These are phyloP conservation scores for Eurois occulta DNA, from an alignment of 2,888 invertebrate genomes.

Conservation along the genomic window DNA sequence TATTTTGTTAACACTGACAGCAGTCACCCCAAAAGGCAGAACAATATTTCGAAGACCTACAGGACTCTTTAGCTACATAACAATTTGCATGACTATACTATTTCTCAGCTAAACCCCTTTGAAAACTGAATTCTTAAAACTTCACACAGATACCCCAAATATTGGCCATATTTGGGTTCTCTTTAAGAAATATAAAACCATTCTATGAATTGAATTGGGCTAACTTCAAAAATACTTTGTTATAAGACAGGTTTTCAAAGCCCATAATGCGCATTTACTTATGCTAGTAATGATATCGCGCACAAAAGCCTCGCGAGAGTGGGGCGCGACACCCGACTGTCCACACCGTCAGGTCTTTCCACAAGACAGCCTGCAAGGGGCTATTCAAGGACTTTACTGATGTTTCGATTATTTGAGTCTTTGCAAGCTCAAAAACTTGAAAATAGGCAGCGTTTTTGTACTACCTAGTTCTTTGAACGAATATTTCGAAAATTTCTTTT, in stretches of 20 bases:
- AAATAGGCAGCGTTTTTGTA: background rate
- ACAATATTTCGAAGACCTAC: background rate
- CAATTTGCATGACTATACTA: slow-evolving; percentile 10
- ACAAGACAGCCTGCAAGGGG: background rate
- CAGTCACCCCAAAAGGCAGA: background rate
- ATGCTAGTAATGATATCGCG: slow-evolving; percentile 7
- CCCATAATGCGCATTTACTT: background rate
- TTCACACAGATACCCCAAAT: background rate
- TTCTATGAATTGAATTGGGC: slow-evolving; percentile 9
- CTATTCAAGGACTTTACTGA: background rate
- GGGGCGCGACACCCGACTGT: background rate
- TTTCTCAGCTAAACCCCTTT: slow-evolving; percentile 10
- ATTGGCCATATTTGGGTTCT: slow-evolving; percentile 3
- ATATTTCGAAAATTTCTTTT: background rate
- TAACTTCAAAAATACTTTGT: slow-evolving; percentile 10
- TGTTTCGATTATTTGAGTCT: background rate
- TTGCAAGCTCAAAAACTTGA: background rate
- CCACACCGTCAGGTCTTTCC: background rate
- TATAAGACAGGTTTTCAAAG: slow-evolving; percentile 8
- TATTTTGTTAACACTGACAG: background rate
- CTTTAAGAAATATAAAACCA: slow-evolving; percentile 5
- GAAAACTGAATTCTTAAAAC: slow-evolving; percentile 5
- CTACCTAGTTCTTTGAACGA: background rate
- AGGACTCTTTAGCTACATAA: background rate
- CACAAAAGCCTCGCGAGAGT: slow-evolving; percentile 5